Conservation (phyloP, 2,888 invertebrate genomes). For the Tanytarsus gracilentus region DNA sequence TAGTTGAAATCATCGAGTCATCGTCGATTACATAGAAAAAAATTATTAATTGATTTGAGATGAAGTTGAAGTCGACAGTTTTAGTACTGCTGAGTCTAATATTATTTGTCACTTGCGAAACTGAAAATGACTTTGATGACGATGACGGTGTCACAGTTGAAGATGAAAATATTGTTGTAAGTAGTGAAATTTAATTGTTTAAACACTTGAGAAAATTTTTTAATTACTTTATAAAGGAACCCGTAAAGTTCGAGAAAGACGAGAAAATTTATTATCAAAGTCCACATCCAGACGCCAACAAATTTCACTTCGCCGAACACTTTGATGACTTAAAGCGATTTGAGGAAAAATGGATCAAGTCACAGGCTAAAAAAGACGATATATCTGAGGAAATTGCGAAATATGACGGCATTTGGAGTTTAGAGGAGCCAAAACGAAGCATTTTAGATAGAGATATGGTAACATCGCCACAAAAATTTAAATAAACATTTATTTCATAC, state of each 20-base stretch:
- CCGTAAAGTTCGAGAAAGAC: not conserved
- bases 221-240: not conserved
- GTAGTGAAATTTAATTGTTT: no score
- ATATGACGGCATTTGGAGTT: conserved; percentile 78
- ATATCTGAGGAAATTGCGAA: conserved; percentile 84
- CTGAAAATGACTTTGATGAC: not conserved
- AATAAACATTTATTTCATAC: no score
- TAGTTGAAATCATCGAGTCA: no score
- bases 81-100: no score
- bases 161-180: conserved; percentile 11
- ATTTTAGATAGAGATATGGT: conserved; percentile 72
- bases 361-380: conserved; percentile 84
- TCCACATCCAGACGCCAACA: conserved; percentile 54
- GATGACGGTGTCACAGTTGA: not conserved
- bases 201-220: not conserved
- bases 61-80: no score
- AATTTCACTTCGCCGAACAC: conserved; percentile 70
- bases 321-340: conserved; percentile 71
- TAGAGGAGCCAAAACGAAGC: conserved; percentile 68
- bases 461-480: no score
- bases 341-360: conserved; percentile 72
- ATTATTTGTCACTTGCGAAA: not conserved
- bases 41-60: no score
- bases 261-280: conserved; percentile 53
- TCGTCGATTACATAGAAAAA: no score